These are phyloP conservation scores for Marcusenius ussheri DNA, from an alignment of 2,113 vertebrate genomes.

Conservation along the genomic window DNA sequence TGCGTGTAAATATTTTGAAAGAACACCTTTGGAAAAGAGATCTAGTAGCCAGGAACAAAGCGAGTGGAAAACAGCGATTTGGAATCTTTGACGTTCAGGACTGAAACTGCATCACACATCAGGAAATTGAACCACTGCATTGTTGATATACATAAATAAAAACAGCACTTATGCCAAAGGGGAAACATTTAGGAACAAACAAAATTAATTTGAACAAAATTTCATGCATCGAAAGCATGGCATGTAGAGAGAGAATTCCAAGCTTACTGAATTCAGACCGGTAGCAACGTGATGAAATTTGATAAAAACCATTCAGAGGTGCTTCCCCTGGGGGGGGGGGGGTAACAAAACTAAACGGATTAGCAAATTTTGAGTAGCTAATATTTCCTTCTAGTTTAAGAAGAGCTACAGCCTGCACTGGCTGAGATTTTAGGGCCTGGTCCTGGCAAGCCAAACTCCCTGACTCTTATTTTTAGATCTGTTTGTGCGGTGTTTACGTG, in stretches of 20 bases:
- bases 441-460: not conserved
- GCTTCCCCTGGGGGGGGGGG: not conserved
- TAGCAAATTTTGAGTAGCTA: not conserved
- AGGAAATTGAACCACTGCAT: not conserved
- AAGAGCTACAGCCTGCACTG: not conserved
- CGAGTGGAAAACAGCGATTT: not conserved
- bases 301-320: not conserved
- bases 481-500: not conserved
- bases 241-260: not conserved
- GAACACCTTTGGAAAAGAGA: not conserved
- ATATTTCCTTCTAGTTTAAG: not conserved
- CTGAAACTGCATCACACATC: not conserved
- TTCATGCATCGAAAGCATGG: not conserved
- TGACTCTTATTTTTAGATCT: conserved; percentile 4
- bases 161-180: not conserved
- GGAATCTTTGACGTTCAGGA: not conserved
- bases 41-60: not conserved
- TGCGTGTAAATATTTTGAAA: not conserved
- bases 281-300: not conserved
- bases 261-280: not conserved
- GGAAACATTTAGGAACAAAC: not conserved
- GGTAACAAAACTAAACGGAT: not conserved
- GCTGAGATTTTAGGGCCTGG: not conserved
- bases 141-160: not conserved
- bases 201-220: not conserved